phyloP scores from a whole-genome alignment of 2,888 invertebrate species.

The Eurytoma californica region DNA sequence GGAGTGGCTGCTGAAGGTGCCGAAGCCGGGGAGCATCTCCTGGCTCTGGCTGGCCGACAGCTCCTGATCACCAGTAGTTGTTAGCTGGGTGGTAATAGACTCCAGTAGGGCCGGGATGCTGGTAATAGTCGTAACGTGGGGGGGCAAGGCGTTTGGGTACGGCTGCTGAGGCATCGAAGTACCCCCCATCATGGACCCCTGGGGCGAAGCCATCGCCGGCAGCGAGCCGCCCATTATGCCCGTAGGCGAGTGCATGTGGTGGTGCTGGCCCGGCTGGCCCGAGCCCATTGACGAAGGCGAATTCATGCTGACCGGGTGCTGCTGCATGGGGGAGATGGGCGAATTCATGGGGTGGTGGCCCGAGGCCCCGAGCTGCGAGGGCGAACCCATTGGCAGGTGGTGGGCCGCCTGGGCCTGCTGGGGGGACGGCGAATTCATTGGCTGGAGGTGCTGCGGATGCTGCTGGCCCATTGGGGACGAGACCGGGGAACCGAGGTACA shows the following conservation, averaged over 20 bases:
- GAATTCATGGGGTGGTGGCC: slow-evolving; percentile 72
- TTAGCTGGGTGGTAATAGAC: slow-evolving; percentile 78
- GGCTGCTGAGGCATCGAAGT: slow-evolving; percentile 75
- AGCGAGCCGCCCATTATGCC: slow-evolving; percentile 74
- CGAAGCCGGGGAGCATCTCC: slow-evolving; percentile 67
- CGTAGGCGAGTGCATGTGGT: slow-evolving; percentile 73
- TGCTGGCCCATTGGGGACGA: slow-evolving; percentile 59
- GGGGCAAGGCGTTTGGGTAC: slow-evolving; percentile 92
- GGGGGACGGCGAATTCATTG: slow-evolving; percentile 73
- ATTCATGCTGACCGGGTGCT: slow-evolving; percentile 69
- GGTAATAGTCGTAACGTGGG: slow-evolving; percentile 87
- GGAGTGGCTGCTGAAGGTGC: slow-evolving; percentile 68
- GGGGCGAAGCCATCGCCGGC: slow-evolving; percentile 68
- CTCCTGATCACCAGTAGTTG: slow-evolving; percentile 85
- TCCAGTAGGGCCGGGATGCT: slow-evolving; percentile 73
- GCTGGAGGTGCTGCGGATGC: slow-evolving; percentile 77
- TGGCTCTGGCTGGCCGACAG: slow-evolving; percentile 49
- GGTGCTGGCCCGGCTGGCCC: slow-evolving; percentile 73
- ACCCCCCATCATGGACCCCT: slow-evolving; percentile 71
- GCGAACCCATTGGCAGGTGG: slow-evolving; percentile 75
- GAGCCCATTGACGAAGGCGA: slow-evolving; percentile 72
- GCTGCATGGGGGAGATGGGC: slow-evolving; percentile 70
- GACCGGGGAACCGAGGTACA: slow-evolving; percentile 74
- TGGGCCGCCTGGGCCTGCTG: slow-evolving; percentile 77
- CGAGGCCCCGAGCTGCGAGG: slow-evolving; percentile 71